These are phyloP conservation scores for Eretmocerus hayati DNA, from an alignment of 2,888 invertebrate species.

Conservation along the genomic window DNA sequence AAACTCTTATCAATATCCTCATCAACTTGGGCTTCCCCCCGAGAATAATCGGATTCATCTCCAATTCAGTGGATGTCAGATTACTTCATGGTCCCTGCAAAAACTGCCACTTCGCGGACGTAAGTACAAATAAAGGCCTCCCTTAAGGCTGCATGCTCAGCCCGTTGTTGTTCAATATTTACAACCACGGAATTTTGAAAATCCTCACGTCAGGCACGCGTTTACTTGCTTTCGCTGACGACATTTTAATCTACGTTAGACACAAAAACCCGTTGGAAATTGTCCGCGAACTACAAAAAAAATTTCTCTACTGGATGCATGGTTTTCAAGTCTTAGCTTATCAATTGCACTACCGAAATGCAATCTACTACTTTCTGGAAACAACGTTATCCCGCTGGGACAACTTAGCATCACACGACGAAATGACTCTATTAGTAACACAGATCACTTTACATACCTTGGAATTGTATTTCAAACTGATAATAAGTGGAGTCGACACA, in stretches of 20 bases:
- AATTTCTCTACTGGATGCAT: too few relatives aligned
- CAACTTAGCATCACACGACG: too few relatives aligned
- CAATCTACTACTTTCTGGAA: too few relatives aligned
- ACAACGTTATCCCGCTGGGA: too few relatives aligned
- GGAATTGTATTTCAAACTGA: too few relatives aligned
- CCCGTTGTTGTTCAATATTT: neutral
- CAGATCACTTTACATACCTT: too few relatives aligned
- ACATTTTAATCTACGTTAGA: neutral
- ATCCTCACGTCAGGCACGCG: neutral
- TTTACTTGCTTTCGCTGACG: neutral
- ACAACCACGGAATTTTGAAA: neutral
- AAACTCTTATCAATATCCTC: neutral
- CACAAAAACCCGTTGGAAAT: neutral
- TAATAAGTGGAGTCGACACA: too few relatives aligned
- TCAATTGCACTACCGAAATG: too few relatives aligned
- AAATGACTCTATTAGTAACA: too few relatives aligned
- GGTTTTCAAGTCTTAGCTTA: too few relatives aligned
- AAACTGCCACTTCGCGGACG: neutral
- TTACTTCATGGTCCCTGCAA: neutral
- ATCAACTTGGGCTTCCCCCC: neutral
- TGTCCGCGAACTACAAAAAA: too few relatives aligned
- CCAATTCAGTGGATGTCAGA: neutral
- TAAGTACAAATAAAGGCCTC: neutral
- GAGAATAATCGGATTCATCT: neutral
- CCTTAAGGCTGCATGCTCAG: neutral